Evolutionary conservation across 2,888 invertebrate genomes (phyloP), one percentile per base, ranked within the genome.

Genomic region (Zygogramma bicolorata): DNA sequence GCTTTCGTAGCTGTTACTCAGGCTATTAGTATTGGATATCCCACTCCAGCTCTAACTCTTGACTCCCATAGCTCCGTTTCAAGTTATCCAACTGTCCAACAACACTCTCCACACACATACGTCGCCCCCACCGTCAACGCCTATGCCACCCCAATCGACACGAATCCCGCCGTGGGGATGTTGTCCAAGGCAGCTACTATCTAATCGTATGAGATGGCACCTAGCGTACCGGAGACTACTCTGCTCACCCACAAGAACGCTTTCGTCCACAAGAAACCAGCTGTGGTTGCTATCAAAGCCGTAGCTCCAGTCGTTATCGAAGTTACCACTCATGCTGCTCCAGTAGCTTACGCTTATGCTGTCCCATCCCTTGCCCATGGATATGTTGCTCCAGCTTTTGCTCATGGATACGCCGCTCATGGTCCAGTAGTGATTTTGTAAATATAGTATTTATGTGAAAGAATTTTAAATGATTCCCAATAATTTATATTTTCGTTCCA

Each of bases 101-200:
- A 74, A 25, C 74, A 71, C 25, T 7, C 6, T 31, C 20, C 61
- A 27, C 15, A n/a, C 7, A 42, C 15, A 1, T 18, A 42, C 3
- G n/a, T 18, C n/a, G 58, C 68, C 8, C 72, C 72, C 8, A 68
- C 77, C 20, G 77, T 75, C 7, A 77, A 79, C 65, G 79, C 77
- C 59, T 74, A 70, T 22, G 69, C 76, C 13, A 73, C 76, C 22
- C 75, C 68, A 20, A 74, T 18, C 91, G 91, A 85, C 90, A 91
- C 79, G 91, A 92, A 87, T 90, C 90, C 76, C 90, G 91, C 73
- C 86, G 87, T 53, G 89, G 89, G 3, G 88, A 88, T 80, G 88
- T 87, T 75, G 82, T 88, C 63, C 86, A 86, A 68, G 90, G 90
- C 5, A 84, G 86, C 76, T 90, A 90, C 79, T 88, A 88, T 70